Conservation (phyloP, 35 echinoderm and acorn worm species). For the Acanthaster planci region DNA sequence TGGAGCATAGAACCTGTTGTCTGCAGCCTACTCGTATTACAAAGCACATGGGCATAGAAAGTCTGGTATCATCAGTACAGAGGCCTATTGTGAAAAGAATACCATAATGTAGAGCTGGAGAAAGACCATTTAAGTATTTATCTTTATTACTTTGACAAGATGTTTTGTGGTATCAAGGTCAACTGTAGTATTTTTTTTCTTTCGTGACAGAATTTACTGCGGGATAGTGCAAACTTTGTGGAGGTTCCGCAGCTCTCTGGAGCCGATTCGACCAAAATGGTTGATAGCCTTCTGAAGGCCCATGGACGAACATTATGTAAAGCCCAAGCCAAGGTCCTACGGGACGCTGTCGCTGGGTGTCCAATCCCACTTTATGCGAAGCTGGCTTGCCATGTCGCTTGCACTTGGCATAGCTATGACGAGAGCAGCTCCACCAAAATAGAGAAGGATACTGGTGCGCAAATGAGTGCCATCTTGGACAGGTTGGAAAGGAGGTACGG, state of each 20-base stretch:
- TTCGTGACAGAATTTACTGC: slow-evolving; percentile 65
- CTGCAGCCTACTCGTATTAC: too few relatives aligned
- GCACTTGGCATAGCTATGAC: slow-evolving; percentile 73
- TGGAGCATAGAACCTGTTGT: too few relatives aligned
- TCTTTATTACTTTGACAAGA: too few relatives aligned
- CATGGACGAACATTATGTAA: slow-evolving; percentile 71
- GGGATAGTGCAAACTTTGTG: slow-evolving; percentile 70
- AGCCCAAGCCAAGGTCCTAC: slow-evolving; percentile 58
- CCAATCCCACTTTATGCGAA: slow-evolving; percentile 68
- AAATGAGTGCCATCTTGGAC: slow-evolving; percentile 57
- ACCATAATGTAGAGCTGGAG: neutral
- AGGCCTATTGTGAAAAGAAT: neutral
- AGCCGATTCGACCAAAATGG: slow-evolving; percentile 58
- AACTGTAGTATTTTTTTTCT: slow-evolving; percentile 34
- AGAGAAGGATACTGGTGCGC: slow-evolving; percentile 41
- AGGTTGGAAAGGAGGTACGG: slow-evolving; percentile 82
- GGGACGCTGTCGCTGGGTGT: slow-evolving; percentile 49
- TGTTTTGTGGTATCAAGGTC: neutral
- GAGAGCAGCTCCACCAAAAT: slow-evolving; percentile 38
- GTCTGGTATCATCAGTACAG: too few relatives aligned
- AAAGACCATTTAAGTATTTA: neutral
- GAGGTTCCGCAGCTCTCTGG: slow-evolving; percentile 72
- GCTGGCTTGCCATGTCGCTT: slow-evolving; percentile 61
- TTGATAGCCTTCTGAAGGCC: slow-evolving; percentile 63
- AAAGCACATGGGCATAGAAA: too few relatives aligned